A percentile compares a stretch with the other conserved stretches of the same genome.
These are phyloP conservation scores for Drosophila nr. perissopoda DNA, from an alignment of 2,888 invertebrate genomes.

Conservation along the genomic window DNA sequence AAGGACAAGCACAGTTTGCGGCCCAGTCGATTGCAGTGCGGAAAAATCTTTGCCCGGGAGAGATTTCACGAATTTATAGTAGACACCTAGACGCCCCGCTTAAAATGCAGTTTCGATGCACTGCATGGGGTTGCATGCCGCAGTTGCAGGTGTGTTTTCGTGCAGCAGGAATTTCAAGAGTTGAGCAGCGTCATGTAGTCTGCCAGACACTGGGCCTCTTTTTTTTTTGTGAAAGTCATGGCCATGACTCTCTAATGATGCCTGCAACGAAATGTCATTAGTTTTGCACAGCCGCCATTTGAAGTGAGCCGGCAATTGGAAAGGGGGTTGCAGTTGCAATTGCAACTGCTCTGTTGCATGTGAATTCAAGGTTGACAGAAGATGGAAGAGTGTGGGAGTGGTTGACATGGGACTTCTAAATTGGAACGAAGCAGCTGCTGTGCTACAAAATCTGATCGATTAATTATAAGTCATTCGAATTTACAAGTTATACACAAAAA, in stretches of 20 bases:
- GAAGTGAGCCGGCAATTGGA: constrained; percentile 59
- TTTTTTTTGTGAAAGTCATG: constrained; percentile 70
- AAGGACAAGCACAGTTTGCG: constrained; percentile 60
- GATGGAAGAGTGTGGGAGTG: constrained; percentile 10
- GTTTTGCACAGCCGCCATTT: constrained; percentile 72
- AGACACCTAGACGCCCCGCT: constrained; percentile 70
- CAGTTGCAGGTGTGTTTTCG: constrained; percentile 47
- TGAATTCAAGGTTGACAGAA: constrained; percentile 44
- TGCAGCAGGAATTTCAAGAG: constrained; percentile 47
- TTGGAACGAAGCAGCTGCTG: constrained; percentile 19
- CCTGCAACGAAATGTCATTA: constrained; percentile 72
- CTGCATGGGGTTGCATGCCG: constrained; percentile 42
- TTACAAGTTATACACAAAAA: neutral
- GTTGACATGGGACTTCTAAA: neutral
- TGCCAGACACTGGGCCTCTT: constrained; percentile 23
- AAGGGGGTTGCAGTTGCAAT: constrained; percentile 43
- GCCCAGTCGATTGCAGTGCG: constrained; percentile 5
- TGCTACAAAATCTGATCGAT: constrained; percentile 3
- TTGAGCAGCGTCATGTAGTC: constrained; percentile 73
- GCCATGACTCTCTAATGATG: constrained; percentile 73
- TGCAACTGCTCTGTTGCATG: constrained; percentile 27
- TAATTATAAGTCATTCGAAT: neutral
- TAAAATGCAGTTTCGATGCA: constrained; percentile 45
- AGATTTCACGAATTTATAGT: constrained; percentile 25
- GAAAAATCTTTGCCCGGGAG: constrained; percentile 33